Conservation (phyloP, 2,888 invertebrate genomes). For the Catocala sponsa region DNA sequence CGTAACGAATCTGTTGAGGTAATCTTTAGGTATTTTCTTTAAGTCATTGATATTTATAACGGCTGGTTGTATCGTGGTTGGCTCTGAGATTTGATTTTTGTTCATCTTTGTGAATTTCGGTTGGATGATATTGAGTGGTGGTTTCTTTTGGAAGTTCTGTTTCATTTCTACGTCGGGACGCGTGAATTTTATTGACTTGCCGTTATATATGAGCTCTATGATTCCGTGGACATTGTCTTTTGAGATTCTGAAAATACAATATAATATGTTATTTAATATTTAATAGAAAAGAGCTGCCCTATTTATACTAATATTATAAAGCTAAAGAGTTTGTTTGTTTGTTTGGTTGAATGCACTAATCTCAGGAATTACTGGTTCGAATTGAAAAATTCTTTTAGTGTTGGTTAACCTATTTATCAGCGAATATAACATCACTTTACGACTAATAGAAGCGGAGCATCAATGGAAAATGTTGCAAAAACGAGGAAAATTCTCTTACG, state of each 20-base stretch:
- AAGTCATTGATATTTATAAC: slow-evolving; percentile 15
- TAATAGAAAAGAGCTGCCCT: too few relatives aligned
- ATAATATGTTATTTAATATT: too few relatives aligned
- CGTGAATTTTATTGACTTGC: slow-evolving; percentile 63
- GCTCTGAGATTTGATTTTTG: neutral
- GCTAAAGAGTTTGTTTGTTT: too few relatives aligned
- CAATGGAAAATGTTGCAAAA: too few relatives aligned
- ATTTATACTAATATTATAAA: too few relatives aligned
- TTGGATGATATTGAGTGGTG: slow-evolving; percentile 4
- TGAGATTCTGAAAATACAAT: slow-evolving; percentile 53
- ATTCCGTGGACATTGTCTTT: slow-evolving; percentile 67
- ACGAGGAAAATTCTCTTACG: too few relatives aligned
- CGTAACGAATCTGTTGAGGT: slow-evolving; percentile 57
- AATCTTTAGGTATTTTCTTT: slow-evolving; percentile 40
- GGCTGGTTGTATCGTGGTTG: neutral
- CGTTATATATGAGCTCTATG: slow-evolving; percentile 72
- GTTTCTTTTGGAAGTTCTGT: slow-evolving; percentile 11
- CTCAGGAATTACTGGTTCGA: too few relatives aligned
- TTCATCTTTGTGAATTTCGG: slow-evolving; percentile 5
- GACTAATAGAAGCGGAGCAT: too few relatives aligned
- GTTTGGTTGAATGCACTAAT: too few relatives aligned
- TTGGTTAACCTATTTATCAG: too few relatives aligned
- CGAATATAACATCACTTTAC: too few relatives aligned
- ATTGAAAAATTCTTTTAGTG: too few relatives aligned
- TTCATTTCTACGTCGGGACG: slow-evolving; percentile 15